Evolutionary conservation across 2,797 vertebrate genomes (phyloP), one percentile per base, ranked within the genome.

Genomic region (Ctenochaetus hawaiiensis): DNA sequence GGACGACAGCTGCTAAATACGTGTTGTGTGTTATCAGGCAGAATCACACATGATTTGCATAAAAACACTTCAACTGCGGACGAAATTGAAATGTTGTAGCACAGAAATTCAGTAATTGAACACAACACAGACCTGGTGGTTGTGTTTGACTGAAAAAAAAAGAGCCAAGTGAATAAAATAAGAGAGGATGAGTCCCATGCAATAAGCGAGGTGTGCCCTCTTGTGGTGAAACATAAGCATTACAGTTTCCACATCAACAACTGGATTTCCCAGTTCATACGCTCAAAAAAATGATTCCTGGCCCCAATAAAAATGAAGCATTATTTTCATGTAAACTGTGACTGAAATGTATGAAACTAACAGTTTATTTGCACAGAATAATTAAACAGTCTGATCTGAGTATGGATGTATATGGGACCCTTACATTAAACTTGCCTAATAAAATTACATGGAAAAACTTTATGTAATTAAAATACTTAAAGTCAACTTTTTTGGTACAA

Each of bases 151-250:
- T 30, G 26, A 30, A 30, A 30, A n/a, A n/a, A 30, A 30, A 30
- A 30, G 26, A 30, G 26, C 26, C 4, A 30, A 30, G 26, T 30
- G 26, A 30, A 30, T 30, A 30, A 30, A 30, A 30, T 30, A 4
- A 30, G 26, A 30, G 26, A 30, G 26, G 26, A 30, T 30, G n/a
- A 64, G 18, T 16, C 17, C 5, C n/a, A 43, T 57, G 51, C 17
- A 70, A 20, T 3, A 67, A 73, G 82, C 6, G 4, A 86, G 41
- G 62, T 49, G 60, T 30, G 84, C 80, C 80, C 80, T 81, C 92
- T 90, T 13, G 91, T 92, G 93, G 87, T 64, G 0, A 64, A 56
- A 49, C 7, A 23, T 39, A 4, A n/a, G 47, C 47, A 86, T 76
- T 26, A 72, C 86, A 37, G 34, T 60, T 60, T 5, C 16, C 20